A percentile compares a stretch with the other conserved stretches of the same genome.
These are phyloP conservation scores for Coleophora flavipennella DNA, from an alignment of 2,888 invertebrate genomes.

Conservation along the genomic window DNA sequence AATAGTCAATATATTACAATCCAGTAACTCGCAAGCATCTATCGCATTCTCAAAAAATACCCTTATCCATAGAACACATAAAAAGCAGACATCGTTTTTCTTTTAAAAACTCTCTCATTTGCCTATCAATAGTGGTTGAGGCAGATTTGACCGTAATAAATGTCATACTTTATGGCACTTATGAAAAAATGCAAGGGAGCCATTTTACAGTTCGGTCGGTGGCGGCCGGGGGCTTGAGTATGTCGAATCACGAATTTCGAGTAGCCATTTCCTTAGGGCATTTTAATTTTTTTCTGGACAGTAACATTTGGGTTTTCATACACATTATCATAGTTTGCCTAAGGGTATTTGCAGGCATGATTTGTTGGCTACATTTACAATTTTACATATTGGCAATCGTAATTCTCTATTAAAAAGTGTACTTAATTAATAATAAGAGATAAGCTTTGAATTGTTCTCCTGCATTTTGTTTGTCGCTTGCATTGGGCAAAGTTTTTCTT, in stretches of 20 bases:
- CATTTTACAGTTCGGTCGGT: constrained; percentile 68
- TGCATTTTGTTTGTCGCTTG: too few relatives aligned
- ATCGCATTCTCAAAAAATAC: constrained; percentile 41
- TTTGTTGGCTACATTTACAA: too few relatives aligned
- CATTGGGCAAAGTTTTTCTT: too few relatives aligned
- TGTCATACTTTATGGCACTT: constrained; percentile 72
- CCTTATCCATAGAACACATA: constrained; percentile 68
- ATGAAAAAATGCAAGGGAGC: constrained; percentile 71
- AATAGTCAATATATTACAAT: constrained; percentile 27
- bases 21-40: constrained; percentile 35
- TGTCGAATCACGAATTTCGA: constrained; percentile 61
- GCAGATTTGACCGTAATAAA: constrained; percentile 73
- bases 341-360: too few relatives aligned
- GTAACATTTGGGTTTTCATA: too few relatives aligned
- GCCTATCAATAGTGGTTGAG: constrained; percentile 72
- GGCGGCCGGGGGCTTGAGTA: constrained; percentile 51
- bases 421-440: too few relatives aligned
- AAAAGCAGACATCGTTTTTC: constrained; percentile 73
- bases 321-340: too few relatives aligned
- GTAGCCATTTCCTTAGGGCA: constrained; percentile 57
- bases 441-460: too few relatives aligned
- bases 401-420: too few relatives aligned
- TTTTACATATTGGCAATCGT: too few relatives aligned
- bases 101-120: constrained; percentile 73
- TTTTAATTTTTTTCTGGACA: too few relatives aligned